Base-by-base conservation (phyloP, 2,797 vertebrate genomes). In the Diglossa cyanea region DNA sequence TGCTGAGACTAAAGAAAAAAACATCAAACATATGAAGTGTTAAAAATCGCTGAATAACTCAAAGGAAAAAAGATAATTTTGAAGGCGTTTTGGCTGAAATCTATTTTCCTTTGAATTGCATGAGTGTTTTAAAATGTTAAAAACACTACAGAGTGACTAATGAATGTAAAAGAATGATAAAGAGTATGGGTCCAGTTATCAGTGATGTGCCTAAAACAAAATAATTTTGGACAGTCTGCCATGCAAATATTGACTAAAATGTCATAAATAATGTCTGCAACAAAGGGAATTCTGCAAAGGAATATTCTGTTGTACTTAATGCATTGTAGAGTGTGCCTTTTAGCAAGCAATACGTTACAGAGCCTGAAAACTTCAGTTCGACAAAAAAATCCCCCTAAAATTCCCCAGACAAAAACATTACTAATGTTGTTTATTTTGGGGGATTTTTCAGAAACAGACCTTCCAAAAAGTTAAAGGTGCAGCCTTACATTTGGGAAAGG, bases 11-110 rank as follows among this genome's bases (percentile, higher is more conserved):
- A 95, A 95, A 97, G 88, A 92, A 97, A 95, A 95, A 94, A 89
- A 96, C 91, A 96, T 96, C 94, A 96, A 95, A 96, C 93, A 97
- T 96, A 96, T 55, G 92, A 96, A 96, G 94, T 96, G 92, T 96
- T 97, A 96, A 96, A 97, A 97, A 97, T 96, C 93, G 95, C 95
- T 96, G 93, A 96, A 97, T 95, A 96, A 95, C 92, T 96, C 93
- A 96, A 97, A 97, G 88, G 93, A 28, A 95, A 95, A 93, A 95
- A 97, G 92, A 97, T 97, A 96, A 97, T 96, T 96, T 96, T 97
- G 95, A 97, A 96, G 91, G 94, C 92, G 88, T 95, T 96, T 96
- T 95, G 91, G 94, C 95, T 97, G 94, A 96, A 97, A 96, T 97
- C 94, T 96, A 95, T 96, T 96, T 97, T 90, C 94, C 94, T 97